These are phyloP conservation scores for Cotesia chilonis DNA, from an alignment of 1,140 invertebrate species.

Conservation along the genomic window DNA sequence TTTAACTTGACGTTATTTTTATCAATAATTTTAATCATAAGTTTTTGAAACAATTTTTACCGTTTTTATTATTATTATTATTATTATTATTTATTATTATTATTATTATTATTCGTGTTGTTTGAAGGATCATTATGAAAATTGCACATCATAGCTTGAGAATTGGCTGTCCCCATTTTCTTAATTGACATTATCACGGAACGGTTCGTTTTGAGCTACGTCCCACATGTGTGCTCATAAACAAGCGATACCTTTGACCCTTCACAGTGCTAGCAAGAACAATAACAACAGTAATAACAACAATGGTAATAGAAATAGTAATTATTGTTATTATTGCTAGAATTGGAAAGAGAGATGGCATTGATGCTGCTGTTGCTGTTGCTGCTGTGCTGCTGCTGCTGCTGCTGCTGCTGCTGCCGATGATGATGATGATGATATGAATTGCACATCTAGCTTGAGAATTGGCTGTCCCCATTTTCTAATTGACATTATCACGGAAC, in stretches of 20 bases:
- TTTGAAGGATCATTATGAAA: slow-evolving; percentile 35
- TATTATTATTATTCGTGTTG: slow-evolving; percentile 21
- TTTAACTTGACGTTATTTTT: too few species aligned
- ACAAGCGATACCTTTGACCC: slow-evolving; percentile 6
- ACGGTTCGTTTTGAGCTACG: slow-evolving; percentile 23
- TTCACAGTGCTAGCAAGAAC: slow-evolving; percentile 6
- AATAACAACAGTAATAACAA: background rate
- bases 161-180: slow-evolving; percentile 28
- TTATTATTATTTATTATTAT: background rate
- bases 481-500: slow-evolving; percentile 38
- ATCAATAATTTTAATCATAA: background rate
- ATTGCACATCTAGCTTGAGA: slow-evolving; percentile 27
- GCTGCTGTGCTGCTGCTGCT: too few species aligned
- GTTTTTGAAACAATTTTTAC: background rate
- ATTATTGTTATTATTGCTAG: too few species aligned
- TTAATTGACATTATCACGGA: slow-evolving; percentile 38
- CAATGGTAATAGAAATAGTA: background rate
- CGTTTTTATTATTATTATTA: background rate
- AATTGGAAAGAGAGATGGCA: too few species aligned
- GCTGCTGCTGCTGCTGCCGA: too few species aligned
- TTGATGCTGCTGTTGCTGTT: background rate
- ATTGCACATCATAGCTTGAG: slow-evolving; percentile 26
- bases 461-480: slow-evolving; percentile 27
- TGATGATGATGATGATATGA: too few species aligned
- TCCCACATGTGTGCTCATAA: slow-evolving; percentile 23